Percentiles rank a stretch among this genome's conserved stretches.
phyloP scores from a whole-genome alignment of 2,113 vertebrate species.

The Triplophysa siluroides region DNA sequence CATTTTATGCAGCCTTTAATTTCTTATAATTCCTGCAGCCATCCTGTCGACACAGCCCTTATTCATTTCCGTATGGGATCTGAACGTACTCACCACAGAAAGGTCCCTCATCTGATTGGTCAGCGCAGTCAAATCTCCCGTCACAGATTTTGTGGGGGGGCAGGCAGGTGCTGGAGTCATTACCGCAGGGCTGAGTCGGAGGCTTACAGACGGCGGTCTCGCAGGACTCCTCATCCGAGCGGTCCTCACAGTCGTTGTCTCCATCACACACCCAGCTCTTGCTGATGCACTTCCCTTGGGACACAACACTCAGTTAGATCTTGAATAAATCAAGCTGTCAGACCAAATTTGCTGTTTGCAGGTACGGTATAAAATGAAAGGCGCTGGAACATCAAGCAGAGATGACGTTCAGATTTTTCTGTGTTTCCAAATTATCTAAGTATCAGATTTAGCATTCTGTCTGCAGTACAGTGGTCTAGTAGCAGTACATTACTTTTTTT shows the following conservation, averaged over 20 bases:
- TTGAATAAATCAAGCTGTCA: constrained; percentile 46
- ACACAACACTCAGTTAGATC: constrained; percentile 38
- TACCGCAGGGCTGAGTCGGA: constrained; percentile 95
- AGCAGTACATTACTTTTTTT: neutral
- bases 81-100: constrained; percentile 84
- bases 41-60: neutral
- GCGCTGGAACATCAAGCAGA: neutral
- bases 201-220: constrained; percentile 88
- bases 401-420: neutral
- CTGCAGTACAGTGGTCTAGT: constrained; percentile 16
- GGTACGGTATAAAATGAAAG: neutral
- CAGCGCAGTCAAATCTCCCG: constrained; percentile 87
- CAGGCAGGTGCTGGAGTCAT: constrained; percentile 90
- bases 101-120: constrained; percentile 93
- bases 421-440: constrained; percentile 20
- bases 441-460: neutral
- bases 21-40: neutral
- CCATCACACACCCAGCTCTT: constrained; percentile 98
- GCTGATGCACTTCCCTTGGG: constrained; percentile 95
- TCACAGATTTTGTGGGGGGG: constrained; percentile 95
- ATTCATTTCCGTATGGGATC: neutral
- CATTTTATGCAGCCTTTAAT: neutral
- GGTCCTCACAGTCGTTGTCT: constrained; percentile 97
- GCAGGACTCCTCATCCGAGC: constrained; percentile 93
- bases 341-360: constrained; percentile 36